Evolutionary conservation across 2,888 invertebrate genomes (phyloP), one percentile per base, ranked within the genome.

Genomic region (Pegoplata infirma): DNA sequence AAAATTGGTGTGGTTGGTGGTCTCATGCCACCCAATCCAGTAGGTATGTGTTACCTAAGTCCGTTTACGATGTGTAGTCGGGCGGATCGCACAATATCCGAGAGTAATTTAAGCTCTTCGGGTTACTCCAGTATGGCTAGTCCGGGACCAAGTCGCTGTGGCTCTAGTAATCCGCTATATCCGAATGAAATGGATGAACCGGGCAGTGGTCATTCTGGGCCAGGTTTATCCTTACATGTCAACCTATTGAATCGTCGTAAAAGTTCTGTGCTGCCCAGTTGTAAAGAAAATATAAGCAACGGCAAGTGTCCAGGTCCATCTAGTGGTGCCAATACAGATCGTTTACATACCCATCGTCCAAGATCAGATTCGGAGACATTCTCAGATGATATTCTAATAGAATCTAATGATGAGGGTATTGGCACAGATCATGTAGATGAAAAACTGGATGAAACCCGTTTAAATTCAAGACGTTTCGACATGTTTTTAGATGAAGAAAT

Each of bases 51-150:
- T 83, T 95, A 95, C 85, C 88, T 95, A 14, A 94, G 94, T 87
- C 95, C 95, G 0, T 95, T 95, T 87, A 93, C 94, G 0, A 94
- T 94, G 91, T 92, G 93, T 51, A 91, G 92, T 1, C 90, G 94
- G 81, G 93, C 93, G 12, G 94, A 94, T 84, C 91, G 95, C 82
- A 94, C 94, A 1, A 94, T 94, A 12, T 95, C 95, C 0, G 95
- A 96, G 89, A 95, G 95, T 2, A 96, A 96, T 88, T 90, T 96
- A 46, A 95, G 95, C 80, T 95, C 95, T 7, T 95, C 95, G 0
- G 96, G 96, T 7, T 96, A 96, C 87, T 95, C 95, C 81, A 95
- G 95, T 2, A 95, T 95, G 94, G 95, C 95, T 0, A 95, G 94
- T 88, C 95, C 95, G 0, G 95, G 95, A 0, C 94, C 95, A 4